Percentiles rank a stretch among this genome's conserved stretches.
phyloP scores from a whole-genome alignment of 2,888 invertebrate species.

The Gnatocerus cornutus region DNA sequence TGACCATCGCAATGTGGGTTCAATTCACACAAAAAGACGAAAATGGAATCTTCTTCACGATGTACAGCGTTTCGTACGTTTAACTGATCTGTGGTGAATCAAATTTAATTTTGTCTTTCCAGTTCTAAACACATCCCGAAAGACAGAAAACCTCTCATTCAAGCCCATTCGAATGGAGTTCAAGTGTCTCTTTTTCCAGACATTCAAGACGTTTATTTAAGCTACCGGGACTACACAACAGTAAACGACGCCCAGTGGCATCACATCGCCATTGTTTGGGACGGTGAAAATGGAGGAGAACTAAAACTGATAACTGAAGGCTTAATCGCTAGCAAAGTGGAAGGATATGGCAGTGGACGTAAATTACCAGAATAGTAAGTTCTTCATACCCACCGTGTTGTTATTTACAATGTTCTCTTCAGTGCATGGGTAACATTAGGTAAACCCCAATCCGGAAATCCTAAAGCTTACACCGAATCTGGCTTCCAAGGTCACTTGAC shows the following conservation, averaged over 20 bases:
- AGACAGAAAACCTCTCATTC: conserved; percentile 86
- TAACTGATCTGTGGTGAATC: background rate
- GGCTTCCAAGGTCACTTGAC: conserved; percentile 98
- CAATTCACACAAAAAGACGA: conserved; percentile 94
- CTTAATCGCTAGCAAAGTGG: conserved; percentile 92
- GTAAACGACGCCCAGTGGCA: conserved; percentile 98
- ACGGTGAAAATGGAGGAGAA: conserved; percentile 88
- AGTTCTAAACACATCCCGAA: conserved; percentile 86
- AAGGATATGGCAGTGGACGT: conserved; percentile 89
- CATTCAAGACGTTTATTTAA: conserved; percentile 90
- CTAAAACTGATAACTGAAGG: conserved; percentile 96
- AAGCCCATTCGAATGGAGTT: conserved; percentile 95
- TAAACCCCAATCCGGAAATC: conserved; percentile 87
- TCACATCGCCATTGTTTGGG: conserved; percentile 96
- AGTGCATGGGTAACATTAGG: conserved; percentile 95
- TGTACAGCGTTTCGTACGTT: conserved; percentile 88
- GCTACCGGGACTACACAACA: conserved; percentile 92
- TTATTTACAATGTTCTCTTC: conserved; percentile 41
- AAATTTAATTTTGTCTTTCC: conserved; percentile 57
- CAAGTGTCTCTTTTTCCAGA: conserved; percentile 92
- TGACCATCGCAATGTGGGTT: conserved; percentile 97
- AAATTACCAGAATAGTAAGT: conserved; percentile 88
- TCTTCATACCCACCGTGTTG: background rate
- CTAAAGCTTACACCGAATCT: conserved; percentile 88
- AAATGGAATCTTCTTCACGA: conserved; percentile 93